Evolutionary conservation across 2,797 vertebrate genomes (phyloP), one percentile per base, ranked within the genome.

Genomic region (Melopsittacus undulatus): DNA sequence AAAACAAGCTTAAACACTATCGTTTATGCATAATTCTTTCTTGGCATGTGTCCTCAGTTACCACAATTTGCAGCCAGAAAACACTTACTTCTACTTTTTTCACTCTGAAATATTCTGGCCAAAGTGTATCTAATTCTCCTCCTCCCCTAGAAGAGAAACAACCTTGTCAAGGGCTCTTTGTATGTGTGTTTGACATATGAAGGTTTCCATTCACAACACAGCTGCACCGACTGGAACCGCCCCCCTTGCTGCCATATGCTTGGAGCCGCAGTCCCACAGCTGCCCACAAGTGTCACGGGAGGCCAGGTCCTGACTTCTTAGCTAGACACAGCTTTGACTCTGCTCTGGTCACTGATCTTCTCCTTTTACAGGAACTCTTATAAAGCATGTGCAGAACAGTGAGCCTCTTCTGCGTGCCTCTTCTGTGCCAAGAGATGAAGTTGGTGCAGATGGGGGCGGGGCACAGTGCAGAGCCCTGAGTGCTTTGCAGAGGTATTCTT

Each of bases 1-100:
- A 97, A 98, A 98, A 96, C 97, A 98, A 96, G 95, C 96, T 98
- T 96, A 97, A 98, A 98, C 96, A 97, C 94, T 96, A 96, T 97
- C 95, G 86, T 98, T 98, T 97, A 97, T 97, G 90, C 87, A 95
- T 97, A 98, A 97, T 98, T 97, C 96, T 97, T 96, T 97, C 93
- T 98, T 98, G 97, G 97, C 97, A 91, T 87, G 87, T 77, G 91
- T 95, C 94, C 95, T 94, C 92, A 90, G 90, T 97, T 96, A 96
- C 96, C 95, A 96, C 79, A 95, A 94, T 95, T 96, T 97, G 92
- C 94, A 98, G 97, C 92, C 93, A 98, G 97, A 96, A 97, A 98
- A 96, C 96, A 96, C 92, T 98, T 97, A 97, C 94, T 97, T 98
- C 89, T 98, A 93, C 95, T 97, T 96, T 97, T 91, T 74, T 62